phyloP scores from a whole-genome alignment of 1,140 invertebrate species.

The Brachystomella parvula region DNA sequence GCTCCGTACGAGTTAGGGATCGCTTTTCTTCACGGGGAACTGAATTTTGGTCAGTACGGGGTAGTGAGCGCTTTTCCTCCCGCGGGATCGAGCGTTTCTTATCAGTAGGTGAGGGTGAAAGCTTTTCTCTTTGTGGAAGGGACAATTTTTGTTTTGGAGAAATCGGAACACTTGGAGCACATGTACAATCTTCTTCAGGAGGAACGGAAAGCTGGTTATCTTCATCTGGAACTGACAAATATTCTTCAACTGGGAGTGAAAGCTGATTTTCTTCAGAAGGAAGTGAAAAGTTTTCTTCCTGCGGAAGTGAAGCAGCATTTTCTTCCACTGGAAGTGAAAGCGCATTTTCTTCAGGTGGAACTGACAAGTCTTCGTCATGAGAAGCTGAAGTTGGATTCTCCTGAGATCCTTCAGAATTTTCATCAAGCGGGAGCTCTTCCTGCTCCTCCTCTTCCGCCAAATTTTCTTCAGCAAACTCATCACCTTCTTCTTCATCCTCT shows the following conservation, averaged over 20 bases:
- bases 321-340: neutral
- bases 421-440: too few species aligned
- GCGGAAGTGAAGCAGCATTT: neutral
- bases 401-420: too few species aligned
- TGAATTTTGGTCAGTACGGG: neutral
- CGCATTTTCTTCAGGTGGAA: neutral
- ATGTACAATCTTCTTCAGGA: too few species aligned
- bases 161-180: neutral
- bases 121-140: neutral
- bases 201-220: neutral
- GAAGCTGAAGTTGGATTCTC: neutral
- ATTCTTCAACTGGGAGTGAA: neutral
- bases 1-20: neutral
- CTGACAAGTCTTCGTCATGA: neutral
- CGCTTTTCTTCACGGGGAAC: neutral
- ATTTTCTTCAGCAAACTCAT: neutral
- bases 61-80: neutral
- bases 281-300: neutral
- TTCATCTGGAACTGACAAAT: neutral
- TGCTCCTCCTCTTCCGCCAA: neutral
- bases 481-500: neutral
- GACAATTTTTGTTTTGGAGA: neutral
- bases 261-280: neutral
- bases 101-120: neutral
- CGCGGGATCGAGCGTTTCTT: neutral